Evolutionary conservation across 2,888 invertebrate genomes (phyloP).

Genomic region (Phengaris arion): DNA sequence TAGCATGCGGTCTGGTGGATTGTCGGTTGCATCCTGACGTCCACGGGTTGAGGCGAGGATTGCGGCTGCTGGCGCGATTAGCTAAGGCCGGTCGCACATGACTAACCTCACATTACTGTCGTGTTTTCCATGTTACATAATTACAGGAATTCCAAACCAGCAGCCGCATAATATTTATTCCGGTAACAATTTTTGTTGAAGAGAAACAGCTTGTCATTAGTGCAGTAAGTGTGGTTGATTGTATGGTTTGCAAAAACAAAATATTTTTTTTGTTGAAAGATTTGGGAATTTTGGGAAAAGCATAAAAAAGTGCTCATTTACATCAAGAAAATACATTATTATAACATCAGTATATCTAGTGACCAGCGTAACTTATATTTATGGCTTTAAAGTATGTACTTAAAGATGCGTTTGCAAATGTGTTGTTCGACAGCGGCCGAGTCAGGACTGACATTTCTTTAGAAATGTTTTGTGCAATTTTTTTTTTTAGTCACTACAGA

Average conservation of each 20-base stretch:
- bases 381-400: too few species aligned
- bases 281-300: too few species aligned
- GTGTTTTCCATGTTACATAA: constrained; percentile 14
- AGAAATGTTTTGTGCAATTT: too few species aligned
- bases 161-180: constrained; percentile 10
- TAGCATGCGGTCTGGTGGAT: constrained; percentile 38
- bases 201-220: background rate
- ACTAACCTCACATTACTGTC: constrained; percentile 28
- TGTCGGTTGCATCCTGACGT: constrained; percentile 38
- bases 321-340: too few species aligned
- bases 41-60: constrained; percentile 30
- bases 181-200: constrained; percentile 3
- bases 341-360: too few species aligned
- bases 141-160: constrained; percentile 16
- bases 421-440: too few species aligned
- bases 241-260: background rate
- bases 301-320: too few species aligned
- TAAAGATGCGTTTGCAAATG: too few species aligned
- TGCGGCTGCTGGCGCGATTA: constrained; percentile 37
- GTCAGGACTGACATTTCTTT: too few species aligned
- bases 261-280: too few species aligned
- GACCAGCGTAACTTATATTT: too few species aligned
- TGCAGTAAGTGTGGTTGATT: background rate
- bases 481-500: too few species aligned
- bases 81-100: constrained; percentile 32